A percentile compares a stretch with the other conserved stretches of the same genome.
Evolutionary conservation across 2,888 invertebrate genomes (phyloP).

Genomic region (Neuroscelio doddi): DNA sequence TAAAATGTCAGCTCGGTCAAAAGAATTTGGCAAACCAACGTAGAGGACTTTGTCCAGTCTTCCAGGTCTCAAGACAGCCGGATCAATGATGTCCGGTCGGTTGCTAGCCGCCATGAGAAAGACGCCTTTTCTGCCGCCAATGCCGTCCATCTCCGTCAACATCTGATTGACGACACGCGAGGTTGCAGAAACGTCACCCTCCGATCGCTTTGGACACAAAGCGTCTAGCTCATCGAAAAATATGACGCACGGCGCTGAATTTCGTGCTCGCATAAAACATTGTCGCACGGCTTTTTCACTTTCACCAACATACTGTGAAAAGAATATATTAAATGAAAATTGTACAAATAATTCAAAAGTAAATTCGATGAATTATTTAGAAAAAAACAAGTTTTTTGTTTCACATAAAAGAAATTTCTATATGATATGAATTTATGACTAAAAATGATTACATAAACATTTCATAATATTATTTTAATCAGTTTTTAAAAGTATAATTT

Average conservation of each 20-base stretch:
- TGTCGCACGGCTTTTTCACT: constrained; percentile 97
- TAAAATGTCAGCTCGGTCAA: constrained; percentile 91
- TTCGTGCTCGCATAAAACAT: constrained; percentile 94
- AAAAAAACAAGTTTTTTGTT: too few species aligned
- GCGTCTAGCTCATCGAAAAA: constrained; percentile 99
- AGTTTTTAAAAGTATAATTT: too few species aligned
- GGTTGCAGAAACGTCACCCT: constrained; percentile 82
- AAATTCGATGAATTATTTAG: too few species aligned
- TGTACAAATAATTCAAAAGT: too few species aligned
- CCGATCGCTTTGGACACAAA: constrained; percentile 90
- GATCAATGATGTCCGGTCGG: constrained; percentile 96
- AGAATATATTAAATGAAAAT: background rate
- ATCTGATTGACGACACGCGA: constrained; percentile 96
- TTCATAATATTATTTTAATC: too few species aligned
- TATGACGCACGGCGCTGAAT: constrained; percentile 97
- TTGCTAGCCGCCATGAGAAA: constrained; percentile 98
- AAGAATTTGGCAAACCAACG: constrained; percentile 87
- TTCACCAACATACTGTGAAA: constrained; percentile 93
- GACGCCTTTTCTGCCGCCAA: constrained; percentile 92
- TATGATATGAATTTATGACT: too few species aligned
- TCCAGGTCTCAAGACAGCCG: constrained; percentile 93
- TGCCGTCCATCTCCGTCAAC: constrained; percentile 98
- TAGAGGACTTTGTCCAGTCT: constrained; percentile 92
- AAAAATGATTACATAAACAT: too few species aligned
- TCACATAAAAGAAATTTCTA: too few species aligned